phyloP scores from a whole-genome alignment of 2,113 vertebrate genomes.

The Elephas maximus region DNA sequence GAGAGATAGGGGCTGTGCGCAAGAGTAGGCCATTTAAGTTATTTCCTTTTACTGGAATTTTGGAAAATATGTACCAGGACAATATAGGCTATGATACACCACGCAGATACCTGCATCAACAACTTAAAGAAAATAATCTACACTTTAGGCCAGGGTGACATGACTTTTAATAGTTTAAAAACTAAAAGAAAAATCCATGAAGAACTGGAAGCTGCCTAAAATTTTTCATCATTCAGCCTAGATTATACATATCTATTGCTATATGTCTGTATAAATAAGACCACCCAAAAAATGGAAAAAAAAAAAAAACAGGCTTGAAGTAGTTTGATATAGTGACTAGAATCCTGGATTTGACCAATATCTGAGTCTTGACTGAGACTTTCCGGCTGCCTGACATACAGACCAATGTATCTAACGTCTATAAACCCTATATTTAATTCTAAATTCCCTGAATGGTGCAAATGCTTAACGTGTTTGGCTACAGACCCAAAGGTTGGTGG shows the following conservation, averaged over 20 bases:
- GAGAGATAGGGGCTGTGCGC: constrained; percentile 53
- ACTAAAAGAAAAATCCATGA: neutral
- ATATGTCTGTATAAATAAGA: neutral
- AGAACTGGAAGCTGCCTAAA: neutral
- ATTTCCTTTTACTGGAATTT: constrained; percentile 65
- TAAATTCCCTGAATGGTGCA: neutral
- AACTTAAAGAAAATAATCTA: constrained; percentile 25
- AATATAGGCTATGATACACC: neutral
- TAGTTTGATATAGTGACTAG: neutral
- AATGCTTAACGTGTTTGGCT: neutral
- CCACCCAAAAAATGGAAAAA: neutral
- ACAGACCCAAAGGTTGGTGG: neutral
- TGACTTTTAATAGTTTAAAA: constrained; percentile 45
- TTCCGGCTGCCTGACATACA: neutral
- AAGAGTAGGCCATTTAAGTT: constrained; percentile 58
- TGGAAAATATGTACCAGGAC: constrained; percentile 59
- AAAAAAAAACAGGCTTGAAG: neutral
- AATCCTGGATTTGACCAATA: neutral
- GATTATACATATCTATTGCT: neutral
- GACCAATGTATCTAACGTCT: neutral
- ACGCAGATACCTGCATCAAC: neutral
- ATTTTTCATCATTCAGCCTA: neutral
- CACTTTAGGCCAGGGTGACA: neutral
- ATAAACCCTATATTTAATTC: neutral
- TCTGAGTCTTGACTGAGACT: neutral